phyloP scores from a whole-genome alignment of 2,888 invertebrate genomes.

The Allacma fusca region DNA sequence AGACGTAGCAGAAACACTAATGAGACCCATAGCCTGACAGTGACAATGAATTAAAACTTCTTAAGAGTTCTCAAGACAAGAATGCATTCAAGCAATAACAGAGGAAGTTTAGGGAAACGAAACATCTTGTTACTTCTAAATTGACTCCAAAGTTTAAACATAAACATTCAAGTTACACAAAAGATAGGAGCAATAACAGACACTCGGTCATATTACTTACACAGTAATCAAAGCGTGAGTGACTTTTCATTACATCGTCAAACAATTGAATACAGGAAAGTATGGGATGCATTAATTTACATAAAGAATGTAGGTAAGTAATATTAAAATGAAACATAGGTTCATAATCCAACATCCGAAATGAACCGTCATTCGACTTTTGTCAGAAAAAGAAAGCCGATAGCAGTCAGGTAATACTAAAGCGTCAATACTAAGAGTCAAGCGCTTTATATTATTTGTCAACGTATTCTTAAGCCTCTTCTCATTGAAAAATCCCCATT shows the following conservation, averaged over 20 bases:
- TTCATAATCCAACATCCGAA: too few relatives aligned
- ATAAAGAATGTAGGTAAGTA: constrained; percentile 8
- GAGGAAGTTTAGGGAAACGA: constrained; percentile 1
- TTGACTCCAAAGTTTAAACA: not conserved
- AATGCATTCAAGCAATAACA: not conserved
- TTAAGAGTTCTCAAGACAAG: not conserved
- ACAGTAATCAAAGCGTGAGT: not conserved
- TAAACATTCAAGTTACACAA: not conserved
- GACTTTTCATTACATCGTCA: not conserved
- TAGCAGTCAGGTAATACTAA: too few relatives aligned
- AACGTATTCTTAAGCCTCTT: too few relatives aligned
- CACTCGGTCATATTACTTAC: not conserved
- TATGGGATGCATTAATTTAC: too few relatives aligned
- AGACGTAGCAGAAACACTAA: constrained; percentile 14
- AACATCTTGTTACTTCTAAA: not conserved
- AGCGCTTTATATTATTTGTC: too few relatives aligned
- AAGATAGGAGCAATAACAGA: not conserved
- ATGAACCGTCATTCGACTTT: too few relatives aligned
- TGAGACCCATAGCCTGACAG: constrained; percentile 28
- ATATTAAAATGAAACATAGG: too few relatives aligned
- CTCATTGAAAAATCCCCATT: too few relatives aligned
- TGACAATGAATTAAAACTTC: constrained; percentile 37
- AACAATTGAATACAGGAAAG: not conserved
- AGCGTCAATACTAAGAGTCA: too few relatives aligned
- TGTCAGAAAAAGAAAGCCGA: too few relatives aligned